Evolutionary conservation across 2,797 vertebrate genomes (phyloP).

Genomic region (Parambassis ranga): DNA sequence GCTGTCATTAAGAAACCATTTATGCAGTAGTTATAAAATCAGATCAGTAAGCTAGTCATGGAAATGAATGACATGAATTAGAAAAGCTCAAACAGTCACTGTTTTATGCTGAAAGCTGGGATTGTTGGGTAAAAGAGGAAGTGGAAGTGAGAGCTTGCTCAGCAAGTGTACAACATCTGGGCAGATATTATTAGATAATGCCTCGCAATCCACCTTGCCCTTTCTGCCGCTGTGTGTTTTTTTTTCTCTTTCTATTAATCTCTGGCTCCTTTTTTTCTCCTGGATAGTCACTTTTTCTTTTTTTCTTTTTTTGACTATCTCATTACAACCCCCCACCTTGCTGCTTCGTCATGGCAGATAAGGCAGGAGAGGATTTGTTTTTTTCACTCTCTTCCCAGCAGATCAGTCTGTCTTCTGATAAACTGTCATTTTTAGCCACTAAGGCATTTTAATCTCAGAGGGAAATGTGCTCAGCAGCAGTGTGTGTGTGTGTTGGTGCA

Average conservation of each 20-base stretch:
- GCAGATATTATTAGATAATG: conserved; percentile 42
- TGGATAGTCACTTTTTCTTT: conserved; percentile 48
- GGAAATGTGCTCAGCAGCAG: conserved; percentile 18
- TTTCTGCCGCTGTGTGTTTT: background rate
- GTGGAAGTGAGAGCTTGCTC: conserved; percentile 30
- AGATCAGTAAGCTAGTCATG: background rate
- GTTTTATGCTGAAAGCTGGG: background rate
- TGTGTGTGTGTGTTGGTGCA: background rate
- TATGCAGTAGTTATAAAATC: conserved; percentile 38
- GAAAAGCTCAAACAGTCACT: background rate
- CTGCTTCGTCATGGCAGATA: conserved; percentile 57
- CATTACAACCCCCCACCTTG: conserved; percentile 10
- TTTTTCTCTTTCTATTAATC: conserved; percentile 40
- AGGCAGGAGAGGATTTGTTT: conserved; percentile 49
- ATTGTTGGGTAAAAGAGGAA: conserved; percentile 13
- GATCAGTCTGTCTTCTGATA: conserved; percentile 54
- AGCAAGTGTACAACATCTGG: conserved; percentile 33
- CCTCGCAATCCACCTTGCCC: conserved; percentile 18
- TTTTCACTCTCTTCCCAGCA: conserved; percentile 27
- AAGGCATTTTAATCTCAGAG: conserved; percentile 58
- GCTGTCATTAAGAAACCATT: conserved; percentile 45
- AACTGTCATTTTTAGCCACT: conserved; percentile 62
- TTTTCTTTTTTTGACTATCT: conserved; percentile 11
- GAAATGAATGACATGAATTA: conserved; percentile 24
- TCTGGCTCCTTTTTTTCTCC: conserved; percentile 41